A percentile compares a stretch with the other conserved stretches of the same genome.
These are phyloP conservation scores for Poeciliopsis turneri DNA, from an alignment of 2,797 vertebrate species.

Conservation along the genomic window DNA sequence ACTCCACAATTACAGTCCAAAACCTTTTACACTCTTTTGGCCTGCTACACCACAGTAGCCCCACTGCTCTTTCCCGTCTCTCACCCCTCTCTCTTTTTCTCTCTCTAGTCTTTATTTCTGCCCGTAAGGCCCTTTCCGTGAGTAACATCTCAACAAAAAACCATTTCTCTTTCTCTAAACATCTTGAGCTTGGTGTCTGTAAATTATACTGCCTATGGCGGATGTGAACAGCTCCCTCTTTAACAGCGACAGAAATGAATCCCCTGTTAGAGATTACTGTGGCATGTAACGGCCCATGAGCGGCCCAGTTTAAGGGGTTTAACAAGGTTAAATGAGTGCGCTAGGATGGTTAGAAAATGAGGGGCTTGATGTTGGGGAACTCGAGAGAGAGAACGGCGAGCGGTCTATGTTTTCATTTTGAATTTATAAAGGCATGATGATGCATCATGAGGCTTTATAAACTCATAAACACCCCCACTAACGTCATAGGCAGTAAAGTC, in stretches of 20 bases:
- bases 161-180: conserved; percentile 31
- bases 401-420: conserved; percentile 45
- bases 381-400: conserved; percentile 21
- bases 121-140: conserved; percentile 47
- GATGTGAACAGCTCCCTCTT: conserved; percentile 54
- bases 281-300: conserved; percentile 74
- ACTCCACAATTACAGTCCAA: conserved; percentile 16
- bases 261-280: conserved; percentile 74
- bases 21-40: conserved; percentile 36
- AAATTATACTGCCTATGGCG: conserved; percentile 57
- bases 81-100: conserved; percentile 17
- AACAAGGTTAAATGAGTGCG: conserved; percentile 78
- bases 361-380: conserved; percentile 14
- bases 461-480: conserved; percentile 69
- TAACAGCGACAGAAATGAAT: conserved; percentile 72
- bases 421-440: conserved; percentile 71
- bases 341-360: conserved; percentile 49
- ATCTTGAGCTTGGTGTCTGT: conserved; percentile 49
- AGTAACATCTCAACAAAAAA: conserved; percentile 37
- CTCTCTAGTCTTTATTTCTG: conserved; percentile 39
- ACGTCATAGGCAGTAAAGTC: conserved; percentile 62
- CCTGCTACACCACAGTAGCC: conserved; percentile 43
- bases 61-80: conserved; percentile 21
- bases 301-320: conserved; percentile 68
- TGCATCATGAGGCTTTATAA: conserved; percentile 69